Conservation (phyloP, 2,888 invertebrate genomes). For the Dynastes tityus region DNA sequence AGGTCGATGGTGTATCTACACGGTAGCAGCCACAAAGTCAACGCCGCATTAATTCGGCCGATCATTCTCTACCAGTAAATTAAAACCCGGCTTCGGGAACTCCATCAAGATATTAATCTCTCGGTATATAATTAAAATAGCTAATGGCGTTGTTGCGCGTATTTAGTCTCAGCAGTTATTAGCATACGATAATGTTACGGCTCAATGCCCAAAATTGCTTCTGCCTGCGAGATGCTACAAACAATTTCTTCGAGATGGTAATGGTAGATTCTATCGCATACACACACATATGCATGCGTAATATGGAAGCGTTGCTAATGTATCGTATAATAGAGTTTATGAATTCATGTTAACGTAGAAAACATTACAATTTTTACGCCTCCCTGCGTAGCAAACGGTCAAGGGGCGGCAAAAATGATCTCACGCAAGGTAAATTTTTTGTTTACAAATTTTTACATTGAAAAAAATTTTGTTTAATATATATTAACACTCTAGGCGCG, state of each 20-base stretch:
- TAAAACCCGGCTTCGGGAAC: constrained; percentile 61
- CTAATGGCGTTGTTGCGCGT: constrained; percentile 63
- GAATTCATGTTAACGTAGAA: too few species aligned
- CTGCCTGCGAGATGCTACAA: constrained; percentile 48
- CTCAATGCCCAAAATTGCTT: constrained; percentile 58
- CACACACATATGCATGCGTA: neutral
- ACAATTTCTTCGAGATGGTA: constrained; percentile 26
- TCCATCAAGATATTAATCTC: constrained; percentile 64
- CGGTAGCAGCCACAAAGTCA: constrained; percentile 61
- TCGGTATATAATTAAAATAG: constrained; percentile 63
- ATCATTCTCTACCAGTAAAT: constrained; percentile 58
- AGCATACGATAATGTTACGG: constrained; percentile 62
- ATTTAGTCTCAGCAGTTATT: constrained; percentile 62
- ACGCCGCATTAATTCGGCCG: constrained; percentile 60
- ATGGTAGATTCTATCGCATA: constrained; percentile 2
- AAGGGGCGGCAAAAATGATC: too few species aligned
- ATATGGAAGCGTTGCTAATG: neutral
- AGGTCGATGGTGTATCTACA: constrained; percentile 45
- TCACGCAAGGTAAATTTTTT: too few species aligned
- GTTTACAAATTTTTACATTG: too few species aligned
- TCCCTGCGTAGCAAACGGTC: too few species aligned
- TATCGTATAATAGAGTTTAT: neutral
- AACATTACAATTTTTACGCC: too few species aligned
- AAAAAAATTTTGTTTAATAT: too few species aligned
- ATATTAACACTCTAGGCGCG: too few species aligned